Percentiles rank a stretch among this genome's conserved stretches.
Conservation (phyloP, 2,113 vertebrate genomes). For the Rhegmatorhina hoffmannsi region DNA sequence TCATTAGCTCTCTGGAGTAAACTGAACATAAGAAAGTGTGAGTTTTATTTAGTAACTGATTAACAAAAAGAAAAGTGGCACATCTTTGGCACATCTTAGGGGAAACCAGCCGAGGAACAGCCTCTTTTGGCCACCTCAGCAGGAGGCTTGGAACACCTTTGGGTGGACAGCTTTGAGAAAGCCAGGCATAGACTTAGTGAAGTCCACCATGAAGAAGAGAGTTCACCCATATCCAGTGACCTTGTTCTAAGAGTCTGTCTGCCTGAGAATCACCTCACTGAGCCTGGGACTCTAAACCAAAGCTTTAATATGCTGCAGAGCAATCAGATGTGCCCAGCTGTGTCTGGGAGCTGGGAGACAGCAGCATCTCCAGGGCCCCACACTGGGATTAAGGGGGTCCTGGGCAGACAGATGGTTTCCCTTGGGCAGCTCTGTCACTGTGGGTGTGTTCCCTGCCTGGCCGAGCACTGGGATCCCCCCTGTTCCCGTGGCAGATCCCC, state of each 20-base stretch:
- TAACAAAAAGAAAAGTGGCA: background rate
- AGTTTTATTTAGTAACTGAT: background rate
- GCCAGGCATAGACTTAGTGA: background rate
- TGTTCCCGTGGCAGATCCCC: background rate
- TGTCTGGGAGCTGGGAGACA: no score
- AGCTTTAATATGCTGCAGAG: background rate
- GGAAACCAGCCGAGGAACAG: background rate
- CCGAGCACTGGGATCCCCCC: background rate
- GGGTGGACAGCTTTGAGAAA: background rate
- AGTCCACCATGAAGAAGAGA: background rate
- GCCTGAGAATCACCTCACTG: background rate
- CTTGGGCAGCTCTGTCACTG: background rate
- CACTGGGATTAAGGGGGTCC: accelerated
- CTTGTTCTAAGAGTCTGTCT: background rate
- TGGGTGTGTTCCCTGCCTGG: background rate
- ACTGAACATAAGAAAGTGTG: background rate
- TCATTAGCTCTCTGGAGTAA: background rate
- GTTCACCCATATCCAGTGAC: background rate
- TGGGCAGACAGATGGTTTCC: background rate
- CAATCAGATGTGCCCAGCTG: background rate
- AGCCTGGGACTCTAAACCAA: background rate
- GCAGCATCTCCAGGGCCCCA: background rate
- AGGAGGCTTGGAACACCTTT: background rate
- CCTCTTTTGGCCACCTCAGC: background rate
- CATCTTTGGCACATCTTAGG: background rate